phyloP scores from a whole-genome alignment of 2,113 vertebrate genomes.

The Gambusia affinis region DNA sequence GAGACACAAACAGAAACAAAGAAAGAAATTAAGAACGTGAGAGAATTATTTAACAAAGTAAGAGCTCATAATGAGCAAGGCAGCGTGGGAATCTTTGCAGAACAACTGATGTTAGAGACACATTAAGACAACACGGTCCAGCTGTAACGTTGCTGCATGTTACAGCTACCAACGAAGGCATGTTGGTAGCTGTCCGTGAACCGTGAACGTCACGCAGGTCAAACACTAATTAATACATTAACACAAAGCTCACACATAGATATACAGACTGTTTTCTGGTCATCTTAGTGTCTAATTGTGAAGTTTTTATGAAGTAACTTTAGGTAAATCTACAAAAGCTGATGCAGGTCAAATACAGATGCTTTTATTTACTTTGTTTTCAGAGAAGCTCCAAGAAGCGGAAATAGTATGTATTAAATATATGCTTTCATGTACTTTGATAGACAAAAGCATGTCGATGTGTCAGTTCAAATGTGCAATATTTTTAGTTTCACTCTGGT shows the following conservation, averaged over 20 bases:
- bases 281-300: background rate
- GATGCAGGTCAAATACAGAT: background rate
- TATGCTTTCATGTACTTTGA: background rate
- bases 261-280: background rate
- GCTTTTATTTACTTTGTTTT: background rate
- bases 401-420: background rate
- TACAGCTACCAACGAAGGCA: background rate
- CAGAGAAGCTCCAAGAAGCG: background rate
- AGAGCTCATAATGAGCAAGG: too few relatives aligned
- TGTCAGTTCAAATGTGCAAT: background rate
- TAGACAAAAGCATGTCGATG: background rate
- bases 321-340: too few relatives aligned
- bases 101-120: background rate
- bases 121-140: background rate
- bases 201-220: background rate
- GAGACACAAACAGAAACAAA: too few relatives aligned
- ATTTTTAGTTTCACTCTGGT: background rate
- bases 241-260: background rate
- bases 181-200: background rate
- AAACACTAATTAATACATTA: background rate
- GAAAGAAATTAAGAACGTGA: too few relatives aligned
- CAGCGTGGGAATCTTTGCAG: background rate
- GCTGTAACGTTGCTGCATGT: background rate
- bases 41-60: too few relatives aligned
- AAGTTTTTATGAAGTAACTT: background rate